phyloP scores from a whole-genome alignment of 1,140 invertebrate species.

The Tachypleus tridentatus region DNA sequence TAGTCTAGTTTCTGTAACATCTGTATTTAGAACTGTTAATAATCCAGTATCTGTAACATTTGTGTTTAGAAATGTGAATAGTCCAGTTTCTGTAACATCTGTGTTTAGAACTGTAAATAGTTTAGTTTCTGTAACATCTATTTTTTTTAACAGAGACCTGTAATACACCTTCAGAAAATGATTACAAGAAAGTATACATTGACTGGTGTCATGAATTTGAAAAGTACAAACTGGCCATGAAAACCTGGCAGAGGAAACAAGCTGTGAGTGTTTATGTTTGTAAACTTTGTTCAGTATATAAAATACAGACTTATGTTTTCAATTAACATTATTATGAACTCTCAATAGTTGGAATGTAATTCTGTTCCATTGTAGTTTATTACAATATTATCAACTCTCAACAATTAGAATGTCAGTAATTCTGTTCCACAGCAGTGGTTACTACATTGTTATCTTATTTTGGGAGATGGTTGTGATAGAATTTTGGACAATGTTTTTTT shows the following conservation, averaged over 20 bases:
- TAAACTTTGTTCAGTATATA: not conserved
- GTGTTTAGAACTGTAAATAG: not conserved
- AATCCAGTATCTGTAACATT: too few species aligned
- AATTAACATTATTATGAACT: too few species aligned
- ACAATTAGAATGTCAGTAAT: too few species aligned
- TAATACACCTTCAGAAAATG: slow-evolving; percentile 46
- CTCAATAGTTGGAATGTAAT: too few species aligned
- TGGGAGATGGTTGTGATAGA: not conserved
- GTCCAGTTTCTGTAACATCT: too few species aligned
- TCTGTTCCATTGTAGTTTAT: too few species aligned
- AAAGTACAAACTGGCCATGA: slow-evolving; percentile 90
- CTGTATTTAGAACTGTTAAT: too few species aligned
- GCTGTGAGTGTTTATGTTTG: slow-evolving; percentile 53
- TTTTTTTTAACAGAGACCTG: slow-evolving; percentile 45
- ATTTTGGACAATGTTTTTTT: slow-evolving; percentile 2
- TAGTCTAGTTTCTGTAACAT: too few species aligned
- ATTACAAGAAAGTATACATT: slow-evolving; percentile 84
- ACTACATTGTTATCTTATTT: too few species aligned
- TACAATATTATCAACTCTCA: too few species aligned
- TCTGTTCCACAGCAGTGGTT: too few species aligned
- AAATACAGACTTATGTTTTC: not conserved
- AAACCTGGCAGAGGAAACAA: slow-evolving; percentile 86
- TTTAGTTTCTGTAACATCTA: slow-evolving; percentile 34
- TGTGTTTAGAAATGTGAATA: too few species aligned
- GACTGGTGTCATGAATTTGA: slow-evolving; percentile 96